Evolutionary conservation across 2,113 vertebrate species (phyloP), one percentile per base, ranked within the genome.

Genomic region (Lepus timidus): DNA sequence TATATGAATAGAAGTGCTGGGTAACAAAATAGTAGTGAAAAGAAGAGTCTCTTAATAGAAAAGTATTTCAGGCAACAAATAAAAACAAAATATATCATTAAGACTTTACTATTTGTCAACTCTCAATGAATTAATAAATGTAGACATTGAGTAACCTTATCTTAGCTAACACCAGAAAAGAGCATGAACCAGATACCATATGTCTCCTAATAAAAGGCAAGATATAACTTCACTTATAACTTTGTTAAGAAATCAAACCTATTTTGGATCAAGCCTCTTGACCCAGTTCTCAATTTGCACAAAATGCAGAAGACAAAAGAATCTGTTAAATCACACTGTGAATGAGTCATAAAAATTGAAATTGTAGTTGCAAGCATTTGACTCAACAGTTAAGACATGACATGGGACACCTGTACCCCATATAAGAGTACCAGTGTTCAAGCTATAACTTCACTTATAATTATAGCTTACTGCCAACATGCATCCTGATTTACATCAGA

Each of bases 21-120:
- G 33, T 62, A 75, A 80, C 16, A 87, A n/a, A 92, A 89, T 9
- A 79, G 52, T 14, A 80, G 29, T 67, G 25, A 84, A 49, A 36
- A 4, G 8, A 67, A 67, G 39, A 58, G 8, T 64, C 23, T 85
- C 23, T 67, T 67, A 73, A 67, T 79, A 94, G 17, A 58, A 94
- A 96, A 88, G 6, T 39, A 76, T 31, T 13, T 70, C 33, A 33
- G 23, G 6, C 67, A 65, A 79, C 83, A 87, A 73, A 85, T 76
- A 73, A 91, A 96, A 74, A 44, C 6, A 58, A 88, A 85, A 52
- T 33, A 71, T 4, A 81, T 14, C 49, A 94, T 88, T 90, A 84
- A 96, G 92, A 87, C 84, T 70, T 36, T 79, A 70, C 25, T 33
- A 23, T 39, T 95, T 95, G 90, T 80, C 4, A 81, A 70, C 25